A percentile compares a stretch with the other conserved stretches of the same genome.
These are phyloP conservation scores for Chrysomela aeneicollis DNA, from an alignment of 2,888 invertebrate species.

Conservation along the genomic window DNA sequence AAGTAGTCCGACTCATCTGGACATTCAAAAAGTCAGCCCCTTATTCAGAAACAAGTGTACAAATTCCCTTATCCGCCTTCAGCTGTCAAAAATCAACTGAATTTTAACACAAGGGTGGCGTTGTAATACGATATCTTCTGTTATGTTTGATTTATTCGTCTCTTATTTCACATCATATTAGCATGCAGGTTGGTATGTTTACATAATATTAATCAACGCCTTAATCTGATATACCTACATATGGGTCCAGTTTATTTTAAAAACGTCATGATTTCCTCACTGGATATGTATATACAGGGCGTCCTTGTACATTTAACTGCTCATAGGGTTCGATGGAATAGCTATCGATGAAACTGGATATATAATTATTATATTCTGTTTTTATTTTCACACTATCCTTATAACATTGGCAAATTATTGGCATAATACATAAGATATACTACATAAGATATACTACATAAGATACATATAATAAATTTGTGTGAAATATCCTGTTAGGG, in stretches of 20 bases:
- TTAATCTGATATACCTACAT: not conserved
- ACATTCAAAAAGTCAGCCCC: not conserved
- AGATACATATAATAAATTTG: too few species aligned
- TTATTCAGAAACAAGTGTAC: constrained; percentile 4
- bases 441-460: too few species aligned
- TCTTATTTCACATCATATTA: constrained; percentile 8
- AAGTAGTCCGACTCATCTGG: not conserved
- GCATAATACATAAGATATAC: too few species aligned
- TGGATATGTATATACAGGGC: not conserved
- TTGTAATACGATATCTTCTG: constrained; percentile 14
- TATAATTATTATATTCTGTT: too few species aligned
- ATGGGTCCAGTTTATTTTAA: not conserved
- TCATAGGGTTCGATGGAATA: too few species aligned
- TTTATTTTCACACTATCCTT: too few species aligned
- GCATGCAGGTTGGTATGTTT: constrained; percentile 15
- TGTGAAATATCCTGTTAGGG: too few species aligned
- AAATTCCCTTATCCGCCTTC: constrained; percentile 2
- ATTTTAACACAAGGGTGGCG: not conserved
- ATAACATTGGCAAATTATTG: too few species aligned
- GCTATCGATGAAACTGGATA: too few species aligned
- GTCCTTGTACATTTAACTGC: too few species aligned
- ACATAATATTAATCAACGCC: constrained; percentile 4
- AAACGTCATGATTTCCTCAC: too few species aligned
- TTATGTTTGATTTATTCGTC: constrained; percentile 1
- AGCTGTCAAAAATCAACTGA: not conserved